Evolutionary conservation across 2,797 vertebrate species (phyloP), one percentile per base, ranked within the genome.

Genomic region (Lithobates sylvaticus): DNA sequence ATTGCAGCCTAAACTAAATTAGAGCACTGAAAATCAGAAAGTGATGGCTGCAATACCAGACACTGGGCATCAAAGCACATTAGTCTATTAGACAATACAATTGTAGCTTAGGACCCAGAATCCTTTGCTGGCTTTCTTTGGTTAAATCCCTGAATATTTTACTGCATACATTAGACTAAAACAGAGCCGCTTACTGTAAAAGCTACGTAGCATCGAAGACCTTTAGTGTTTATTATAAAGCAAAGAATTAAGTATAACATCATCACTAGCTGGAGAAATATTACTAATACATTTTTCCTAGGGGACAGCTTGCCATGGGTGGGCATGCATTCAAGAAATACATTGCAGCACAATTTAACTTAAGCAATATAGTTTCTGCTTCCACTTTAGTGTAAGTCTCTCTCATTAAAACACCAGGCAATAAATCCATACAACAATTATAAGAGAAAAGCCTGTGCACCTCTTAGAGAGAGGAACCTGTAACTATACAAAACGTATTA

Each of bases 91-190:
- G 71, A 72, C 70, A n/a, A n/a, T 72, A 39, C 42, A 72, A n/a
- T 36, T 42, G 10, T n/a, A 42, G 18, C 32, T 42, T 9, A 42
- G 10, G 8, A n/a, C 10, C 71, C 36, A 73, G 71, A 73, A 12
- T 73, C 39, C 36, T 72, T 73, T 73, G 39, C 71, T 73, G 39
- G 71, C 71, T 12, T 44, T 73, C 71, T 26, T 73, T 42, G 71
- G 71, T 44, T 42, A 73, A 73, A 73, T 26, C 23, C 8, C 71
- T 73, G 39, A 73, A 47, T 73, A 73, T 73, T 73, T 73, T 73
- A 73, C 39, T 13, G 39, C 71, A 44, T 73, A 44, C 71, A 73
- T 73, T 73, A 73, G 39, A 26, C 71, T 73, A 10, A 13, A 42
- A 42, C 71, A 44, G 71, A 44, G 13, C 10, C 3, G n/a, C 71